Percentiles rank a stretch among this genome's conserved stretches.
phyloP scores from a whole-genome alignment of 1,140 invertebrate species.

The Zaprionus vittiger region DNA sequence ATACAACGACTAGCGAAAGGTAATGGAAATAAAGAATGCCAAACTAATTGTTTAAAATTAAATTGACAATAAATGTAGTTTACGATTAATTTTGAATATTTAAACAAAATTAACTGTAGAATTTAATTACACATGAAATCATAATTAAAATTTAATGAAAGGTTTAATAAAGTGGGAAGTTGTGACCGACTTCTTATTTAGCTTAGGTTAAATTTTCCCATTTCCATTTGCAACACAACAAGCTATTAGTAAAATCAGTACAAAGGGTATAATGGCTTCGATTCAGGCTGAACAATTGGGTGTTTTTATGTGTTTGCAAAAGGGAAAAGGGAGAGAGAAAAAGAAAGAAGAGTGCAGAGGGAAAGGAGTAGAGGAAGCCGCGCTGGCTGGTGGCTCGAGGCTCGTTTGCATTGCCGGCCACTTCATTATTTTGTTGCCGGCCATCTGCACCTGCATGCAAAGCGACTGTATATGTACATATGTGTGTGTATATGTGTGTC shows the following conservation, averaged over 20 bases:
- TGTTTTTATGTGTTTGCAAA: background rate
- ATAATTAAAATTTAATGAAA: background rate
- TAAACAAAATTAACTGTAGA: background rate
- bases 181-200: background rate
- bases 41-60: background rate
- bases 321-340: background rate
- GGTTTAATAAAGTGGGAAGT: too few species aligned
- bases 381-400: constrained; percentile 27
- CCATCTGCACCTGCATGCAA: constrained; percentile 24
- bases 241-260: background rate
- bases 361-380: background rate
- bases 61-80: background rate
- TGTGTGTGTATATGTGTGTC: constrained; percentile 1
- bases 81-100: background rate
- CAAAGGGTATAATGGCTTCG: constrained; percentile 30
- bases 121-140: background rate
- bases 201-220: background rate
- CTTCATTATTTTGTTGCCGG: constrained; percentile 73
- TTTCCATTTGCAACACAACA: background rate
- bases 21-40: background rate
- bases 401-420: constrained; percentile 63
- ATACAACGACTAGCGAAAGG: background rate
- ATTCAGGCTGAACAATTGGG: constrained; percentile 16
- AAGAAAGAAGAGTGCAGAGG: background rate
- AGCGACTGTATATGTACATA: background rate